Base-by-base conservation (phyloP, 2,888 invertebrate genomes). In the Tuta absoluta region DNA sequence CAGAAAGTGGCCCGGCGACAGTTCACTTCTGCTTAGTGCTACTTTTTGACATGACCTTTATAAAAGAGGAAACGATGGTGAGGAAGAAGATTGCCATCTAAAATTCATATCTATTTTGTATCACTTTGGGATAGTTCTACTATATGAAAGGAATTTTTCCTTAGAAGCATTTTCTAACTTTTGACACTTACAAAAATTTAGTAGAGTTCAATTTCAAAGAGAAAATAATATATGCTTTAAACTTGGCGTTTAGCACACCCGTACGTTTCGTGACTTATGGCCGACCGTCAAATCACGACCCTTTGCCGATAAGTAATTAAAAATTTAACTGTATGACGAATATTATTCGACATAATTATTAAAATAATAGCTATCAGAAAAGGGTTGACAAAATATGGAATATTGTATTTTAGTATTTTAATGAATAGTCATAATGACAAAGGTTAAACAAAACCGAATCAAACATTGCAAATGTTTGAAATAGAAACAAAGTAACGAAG, bases 211-310 rank as follows among this genome's bases (percentile, higher is more conserved):
- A n/a, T n/a, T n/a, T n/a, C n/a, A n/a, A n/a, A n/a, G n/a, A n/a
- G n/a, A n/a, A n/a, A n/a, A n/a, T n/a, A n/a, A n/a, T n/a, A n/a
- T n/a, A 12, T 5, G 2, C 3, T 51, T 51, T 12, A 12, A 51
- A 51, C 51, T 51, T 51, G 51, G 51, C 51, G 10, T 5, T 21
- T 23, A 5, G 10, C 51, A 21, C 51, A 11, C 2, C 51, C 23
- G 17, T 51, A 23, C 23, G 23, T 23, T 12, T 10, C 75, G 72
- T 67, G 66, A 72, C 76, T 84, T 80, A 84, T 84, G 86, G 82
- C 58, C 53, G 69, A 71, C 85, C 84, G 87, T 87, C 87, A 87
- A 88, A 88, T 87, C 86, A 85, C 72, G 65, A 69, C 71, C 72
- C 76, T 76, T 19, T 23, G n/a, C 80, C 77, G 78, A 79, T 79